Evolutionary conservation across 30 jellyfish, hydroid and myxozoan species (phyloP).

Genomic region (Chrysaora quinquecirrha): DNA sequence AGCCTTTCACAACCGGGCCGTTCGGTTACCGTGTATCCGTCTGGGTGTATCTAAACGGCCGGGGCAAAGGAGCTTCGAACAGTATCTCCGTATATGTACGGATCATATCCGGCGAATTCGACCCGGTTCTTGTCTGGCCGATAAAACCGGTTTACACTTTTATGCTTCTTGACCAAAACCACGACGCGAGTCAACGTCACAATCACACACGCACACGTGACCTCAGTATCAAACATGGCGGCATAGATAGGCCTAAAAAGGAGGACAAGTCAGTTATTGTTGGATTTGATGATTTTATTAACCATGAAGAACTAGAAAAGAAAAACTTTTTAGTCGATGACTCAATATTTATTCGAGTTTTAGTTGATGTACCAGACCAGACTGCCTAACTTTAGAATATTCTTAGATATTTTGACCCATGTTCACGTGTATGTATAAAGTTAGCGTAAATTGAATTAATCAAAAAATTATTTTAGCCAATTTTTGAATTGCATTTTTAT

Average conservation of each 20-base stretch:
- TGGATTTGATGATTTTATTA: conserved; percentile 94
- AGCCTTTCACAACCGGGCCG: conserved; percentile 95
- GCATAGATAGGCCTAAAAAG: conserved; percentile 87
- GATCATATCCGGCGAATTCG: conserved; percentile 92
- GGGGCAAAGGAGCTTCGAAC: conserved; percentile 94
- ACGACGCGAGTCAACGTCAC: conserved; percentile 76
- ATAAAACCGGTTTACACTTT: conserved; percentile 92
- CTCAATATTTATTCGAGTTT: conserved; percentile 77
- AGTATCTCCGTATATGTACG: conserved; percentile 86
- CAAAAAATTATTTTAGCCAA: no score
- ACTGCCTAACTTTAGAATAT: neutral
- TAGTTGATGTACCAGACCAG: conserved; percentile 86
- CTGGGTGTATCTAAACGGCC: conserved; percentile 96
- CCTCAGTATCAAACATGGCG: conserved; percentile 83
- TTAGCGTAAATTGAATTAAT: no score
- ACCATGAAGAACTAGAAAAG: conserved; percentile 91
- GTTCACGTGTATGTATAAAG: no score
- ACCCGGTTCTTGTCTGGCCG: conserved; percentile 97
- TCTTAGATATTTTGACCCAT: no score
- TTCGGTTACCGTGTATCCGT: conserved; percentile 94
- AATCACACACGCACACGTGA: conserved; percentile 94
- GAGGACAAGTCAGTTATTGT: conserved; percentile 93
- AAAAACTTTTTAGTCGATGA: conserved; percentile 89
- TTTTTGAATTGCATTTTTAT: no score
- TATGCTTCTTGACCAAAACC: conserved; percentile 81